Base-by-base conservation (phyloP, 2,888 invertebrate species). In the Tetropium fuscum region DNA sequence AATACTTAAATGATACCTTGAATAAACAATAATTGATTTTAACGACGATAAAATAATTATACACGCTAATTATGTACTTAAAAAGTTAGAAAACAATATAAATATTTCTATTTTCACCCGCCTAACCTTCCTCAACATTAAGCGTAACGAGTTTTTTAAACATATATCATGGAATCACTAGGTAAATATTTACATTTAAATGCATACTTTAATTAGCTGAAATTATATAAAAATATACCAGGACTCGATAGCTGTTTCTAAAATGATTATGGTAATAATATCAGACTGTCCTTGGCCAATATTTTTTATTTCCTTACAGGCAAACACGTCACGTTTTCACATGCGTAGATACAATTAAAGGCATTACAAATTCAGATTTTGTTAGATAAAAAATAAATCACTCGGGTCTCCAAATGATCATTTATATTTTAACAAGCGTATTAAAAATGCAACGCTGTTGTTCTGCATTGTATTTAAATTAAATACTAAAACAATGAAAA, bases 191-290 rank as follows among this genome's bases (percentile, higher is more conserved):
- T 47, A 47, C 47, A 30, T 47, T 47, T 47, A 36, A 44, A 47
- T 55, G 10, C n/a, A n/a, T n/a, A n/a, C 34, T 34, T 54, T 55
- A 55, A 55, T 55, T 54, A 25, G 45, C 15, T 10, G 18, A 25
- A 44, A 54, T 38, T 45, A 38, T n/a, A n/a, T 55, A 47, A 47
- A 25, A 34, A 32, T 40, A 3, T 18, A 51, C 15, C 27, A 27
- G 13, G n/a, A 22, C 20, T 20, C 6, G 20, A 16, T 40, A 16
- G 11, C 10, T 4, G 15, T 7, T 62, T 55, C 38, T 32, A 57
- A 63, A 57, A 57, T 57, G 54, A 53, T 57, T 63, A 48, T 45
- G 45, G 45, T 41, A 63, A 59, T 60, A 49, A 38, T 15, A 44
- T 41, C 47, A 22, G 41, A 41, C 16, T 51, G 51, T 13, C 59